Percentiles rank a stretch among this genome's conserved stretches.
phyloP scores from a whole-genome alignment of 2,888 invertebrate genomes.

The Sepioteuthis lessoniana region DNA sequence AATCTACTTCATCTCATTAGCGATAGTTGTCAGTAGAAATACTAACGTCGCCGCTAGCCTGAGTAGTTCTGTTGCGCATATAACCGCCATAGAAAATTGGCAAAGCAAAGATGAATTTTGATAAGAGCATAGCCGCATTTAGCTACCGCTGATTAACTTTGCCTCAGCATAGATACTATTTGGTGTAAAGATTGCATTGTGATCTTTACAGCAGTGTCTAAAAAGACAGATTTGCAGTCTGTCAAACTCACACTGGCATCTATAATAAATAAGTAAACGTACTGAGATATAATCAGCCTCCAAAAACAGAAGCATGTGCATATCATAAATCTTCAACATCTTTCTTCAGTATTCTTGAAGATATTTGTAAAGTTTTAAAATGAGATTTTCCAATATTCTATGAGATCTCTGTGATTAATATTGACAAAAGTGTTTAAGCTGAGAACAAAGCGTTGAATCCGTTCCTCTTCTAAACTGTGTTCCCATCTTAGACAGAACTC shows the following conservation, averaged over 20 bases:
- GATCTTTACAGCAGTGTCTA: neutral
- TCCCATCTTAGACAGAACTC: too few relatives aligned
- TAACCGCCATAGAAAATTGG: neutral
- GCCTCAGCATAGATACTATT: neutral
- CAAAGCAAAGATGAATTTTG: neutral
- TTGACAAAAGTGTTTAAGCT: too few relatives aligned
- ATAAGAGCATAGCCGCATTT: neutral
- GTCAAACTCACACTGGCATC: too few relatives aligned
- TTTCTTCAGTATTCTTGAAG: too few relatives aligned
- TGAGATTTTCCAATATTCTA: too few relatives aligned
- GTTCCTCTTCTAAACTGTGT: too few relatives aligned
- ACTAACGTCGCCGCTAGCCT: neutral
- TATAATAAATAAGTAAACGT: neutral
- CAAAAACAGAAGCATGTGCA: too few relatives aligned
- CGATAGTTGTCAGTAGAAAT: neutral
- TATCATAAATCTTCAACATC: too few relatives aligned
- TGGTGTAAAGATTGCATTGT: neutral
- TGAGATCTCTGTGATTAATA: too few relatives aligned
- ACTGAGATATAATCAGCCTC: neutral
- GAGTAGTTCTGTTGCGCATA: neutral
- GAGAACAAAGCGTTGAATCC: too few relatives aligned
- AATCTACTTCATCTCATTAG: neutral
- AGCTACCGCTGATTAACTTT: constrained; percentile 10
- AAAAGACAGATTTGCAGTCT: neutral
- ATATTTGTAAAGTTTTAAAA: too few relatives aligned